These are phyloP conservation scores for Deilephila porcellus DNA, from an alignment of 2,888 invertebrate species.

Conservation along the genomic window DNA sequence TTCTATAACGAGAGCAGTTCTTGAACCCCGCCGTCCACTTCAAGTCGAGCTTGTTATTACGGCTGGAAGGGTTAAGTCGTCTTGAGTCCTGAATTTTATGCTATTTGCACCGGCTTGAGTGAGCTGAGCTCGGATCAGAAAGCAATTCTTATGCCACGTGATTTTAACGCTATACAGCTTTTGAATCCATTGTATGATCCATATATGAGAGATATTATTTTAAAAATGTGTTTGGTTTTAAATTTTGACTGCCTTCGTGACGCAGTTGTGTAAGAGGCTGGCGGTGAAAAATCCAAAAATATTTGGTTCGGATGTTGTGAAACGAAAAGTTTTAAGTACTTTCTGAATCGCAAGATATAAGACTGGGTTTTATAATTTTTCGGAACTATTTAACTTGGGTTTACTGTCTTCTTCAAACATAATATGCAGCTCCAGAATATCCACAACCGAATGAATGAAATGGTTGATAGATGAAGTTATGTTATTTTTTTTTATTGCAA, in stretches of 20 bases:
- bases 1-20: no score
- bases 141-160: neutral
- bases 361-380: neutral
- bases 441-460: no score
- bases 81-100: neutral
- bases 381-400: no score
- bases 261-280: neutral
- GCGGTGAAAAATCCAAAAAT: neutral
- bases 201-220: no score
- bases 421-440: no score
- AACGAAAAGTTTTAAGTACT: neutral
- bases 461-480: no score
- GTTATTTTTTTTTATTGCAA: no score
- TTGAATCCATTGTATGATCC: no score
- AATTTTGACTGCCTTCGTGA: no score
- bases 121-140: neutral
- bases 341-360: neutral
- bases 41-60: slow-evolving; percentile 2
- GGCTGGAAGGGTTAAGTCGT: slow-evolving; percentile 3
- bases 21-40: neutral
- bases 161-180: no score
- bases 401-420: no score
- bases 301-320: neutral
- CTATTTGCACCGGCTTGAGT: neutral
- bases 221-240: no score